Evolutionary conservation across 2,113 vertebrate species (phyloP).

Genomic region (Coreoperca whiteheadi): DNA sequence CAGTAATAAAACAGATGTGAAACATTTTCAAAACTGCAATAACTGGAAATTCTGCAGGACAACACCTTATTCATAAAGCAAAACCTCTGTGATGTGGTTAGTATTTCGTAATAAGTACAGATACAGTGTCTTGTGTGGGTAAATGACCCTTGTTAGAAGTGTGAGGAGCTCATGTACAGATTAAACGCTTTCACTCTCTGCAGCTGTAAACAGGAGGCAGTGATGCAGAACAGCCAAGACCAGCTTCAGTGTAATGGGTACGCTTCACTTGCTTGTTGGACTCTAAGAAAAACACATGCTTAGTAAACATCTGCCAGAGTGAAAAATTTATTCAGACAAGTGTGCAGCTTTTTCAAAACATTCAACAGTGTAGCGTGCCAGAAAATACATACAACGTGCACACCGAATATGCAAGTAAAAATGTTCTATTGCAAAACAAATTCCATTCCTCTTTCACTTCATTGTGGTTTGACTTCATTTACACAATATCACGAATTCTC

Average conservation of each 20-base stretch:
- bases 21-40: neutral
- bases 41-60: constrained; percentile 6
- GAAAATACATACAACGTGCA: constrained; percentile 1
- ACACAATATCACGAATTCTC: neutral
- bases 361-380: constrained; percentile 22
- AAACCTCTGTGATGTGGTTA: neutral
- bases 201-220: constrained; percentile 53
- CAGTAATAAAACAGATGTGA: neutral
- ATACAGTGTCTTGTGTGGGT: neutral
- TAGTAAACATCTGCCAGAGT: constrained; percentile 21
- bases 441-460: constrained; percentile 10
- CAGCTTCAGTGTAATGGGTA: constrained; percentile 38
- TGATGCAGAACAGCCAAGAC: constrained; percentile 45
- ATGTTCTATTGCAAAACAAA: constrained; percentile 14
- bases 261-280: constrained; percentile 5
- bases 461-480: neutral
- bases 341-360: constrained; percentile 9
- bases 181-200: constrained; percentile 42
- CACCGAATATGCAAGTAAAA: constrained; percentile 1
- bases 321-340: constrained; percentile 52
- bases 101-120: neutral
- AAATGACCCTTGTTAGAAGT: constrained; percentile 39
- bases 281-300: constrained; percentile 25
- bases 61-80: neutral
- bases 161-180: constrained; percentile 21